Conservation (phyloP, 2,888 invertebrate species). For the Brachycybe producta region DNA sequence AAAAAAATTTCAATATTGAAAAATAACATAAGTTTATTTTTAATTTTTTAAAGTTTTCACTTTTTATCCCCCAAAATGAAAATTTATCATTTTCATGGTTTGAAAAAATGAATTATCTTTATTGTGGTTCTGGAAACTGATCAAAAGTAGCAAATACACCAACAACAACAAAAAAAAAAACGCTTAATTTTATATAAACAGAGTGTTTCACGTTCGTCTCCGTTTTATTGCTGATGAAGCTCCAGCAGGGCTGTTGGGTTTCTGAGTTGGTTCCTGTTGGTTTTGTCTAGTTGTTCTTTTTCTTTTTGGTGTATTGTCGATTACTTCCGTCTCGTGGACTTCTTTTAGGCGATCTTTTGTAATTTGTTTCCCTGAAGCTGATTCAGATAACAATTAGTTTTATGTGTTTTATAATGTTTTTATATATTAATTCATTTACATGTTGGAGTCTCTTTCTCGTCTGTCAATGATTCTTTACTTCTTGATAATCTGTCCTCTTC, state of each 20-base stretch:
- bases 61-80: no score
- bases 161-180: no score
- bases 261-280: conserved; percentile 3
- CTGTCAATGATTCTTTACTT: background rate
- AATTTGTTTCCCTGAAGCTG: conserved; percentile 8
- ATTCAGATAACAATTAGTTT: background rate
- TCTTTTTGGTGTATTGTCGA: conserved; percentile 16
- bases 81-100: no score
- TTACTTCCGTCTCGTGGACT: conserved; percentile 11
- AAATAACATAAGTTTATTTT: no score
- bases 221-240: conserved; percentile 1
- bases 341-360: conserved; percentile 14
- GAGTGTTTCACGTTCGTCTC: conserved; percentile 6
- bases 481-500: conserved; percentile 11
- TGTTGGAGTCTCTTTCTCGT: conserved; percentile 1
- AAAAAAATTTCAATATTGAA: no score
- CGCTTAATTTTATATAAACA: no score
- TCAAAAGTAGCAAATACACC: no score
- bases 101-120: no score
- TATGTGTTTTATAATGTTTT: background rate
- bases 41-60: no score
- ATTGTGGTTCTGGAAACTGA: no score
- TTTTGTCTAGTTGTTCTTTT: conserved; percentile 9
- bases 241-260: conserved; percentile 11
- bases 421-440: background rate